phyloP scores from a whole-genome alignment of 1,140 invertebrate species.

The Dufourea novaeangliae region DNA sequence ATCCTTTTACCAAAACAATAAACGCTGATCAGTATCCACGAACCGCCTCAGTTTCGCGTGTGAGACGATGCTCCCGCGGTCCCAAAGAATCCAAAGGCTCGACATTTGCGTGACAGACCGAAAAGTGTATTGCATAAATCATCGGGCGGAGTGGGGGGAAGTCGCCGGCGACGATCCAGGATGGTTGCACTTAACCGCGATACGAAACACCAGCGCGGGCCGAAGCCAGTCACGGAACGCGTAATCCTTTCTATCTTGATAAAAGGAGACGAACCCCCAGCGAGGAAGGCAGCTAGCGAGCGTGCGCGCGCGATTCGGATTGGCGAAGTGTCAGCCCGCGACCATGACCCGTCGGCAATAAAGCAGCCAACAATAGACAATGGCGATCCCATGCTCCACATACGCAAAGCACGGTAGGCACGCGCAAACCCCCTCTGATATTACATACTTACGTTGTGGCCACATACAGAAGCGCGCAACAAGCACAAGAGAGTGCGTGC shows the following conservation, averaged over 20 bases:
- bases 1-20: too few relatives aligned
- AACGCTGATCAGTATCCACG: too few relatives aligned
- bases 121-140: slow-evolving; percentile 44
- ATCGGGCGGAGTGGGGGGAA: background rate
- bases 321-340: slow-evolving; percentile 60
- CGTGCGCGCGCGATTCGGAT: slow-evolving; percentile 47
- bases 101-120: slow-evolving; percentile 46
- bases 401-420: slow-evolving; percentile 72
- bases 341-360: slow-evolving; percentile 75
- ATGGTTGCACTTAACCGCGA: slow-evolving; percentile 35
- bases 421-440: slow-evolving; percentile 61
- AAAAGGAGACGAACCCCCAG: background rate
- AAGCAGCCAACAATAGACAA: slow-evolving; percentile 75
- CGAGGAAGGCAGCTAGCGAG: background rate
- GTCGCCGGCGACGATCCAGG: slow-evolving; percentile 11
- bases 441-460: background rate
- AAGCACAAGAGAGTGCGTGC: background rate
- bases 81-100: background rate
- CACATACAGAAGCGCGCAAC: slow-evolving; percentile 33
- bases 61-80: background rate
- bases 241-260: slow-evolving; percentile 48
- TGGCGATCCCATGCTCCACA: slow-evolving; percentile 78
- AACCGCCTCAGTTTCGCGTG: background rate
- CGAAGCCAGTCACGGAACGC: slow-evolving; percentile 21
- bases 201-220: slow-evolving; percentile 30